These are phyloP conservation scores for Buathra laborator DNA, from an alignment of 2,888 invertebrate genomes.

Conservation along the genomic window DNA sequence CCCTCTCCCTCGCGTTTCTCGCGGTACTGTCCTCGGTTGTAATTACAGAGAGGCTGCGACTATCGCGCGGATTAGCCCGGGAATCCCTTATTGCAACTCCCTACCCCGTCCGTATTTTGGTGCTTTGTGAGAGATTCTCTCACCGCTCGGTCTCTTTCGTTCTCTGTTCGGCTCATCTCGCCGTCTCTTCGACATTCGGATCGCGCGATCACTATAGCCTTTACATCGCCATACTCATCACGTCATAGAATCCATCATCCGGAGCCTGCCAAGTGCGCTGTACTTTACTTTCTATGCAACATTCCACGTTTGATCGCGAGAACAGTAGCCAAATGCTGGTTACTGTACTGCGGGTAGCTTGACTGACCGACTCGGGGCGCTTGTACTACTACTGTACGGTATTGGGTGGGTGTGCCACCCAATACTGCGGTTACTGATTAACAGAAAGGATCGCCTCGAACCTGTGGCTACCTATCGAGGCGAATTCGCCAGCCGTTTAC, in stretches of 20 bases:
- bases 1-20: neutral
- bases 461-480: constrained; percentile 35
- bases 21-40: constrained; percentile 43
- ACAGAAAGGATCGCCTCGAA: constrained; percentile 31
- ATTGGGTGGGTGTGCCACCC: neutral
- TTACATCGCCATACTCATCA: neutral
- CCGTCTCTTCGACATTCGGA: constrained; percentile 38
- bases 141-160: neutral
- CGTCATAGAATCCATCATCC: constrained; percentile 19
- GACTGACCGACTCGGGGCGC: constrained; percentile 16
- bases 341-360: neutral
- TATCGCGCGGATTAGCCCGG: constrained; percentile 53
- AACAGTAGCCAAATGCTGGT: constrained; percentile 34
- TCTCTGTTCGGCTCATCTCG: constrained; percentile 11
- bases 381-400: neutral
- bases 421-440: constrained; percentile 40
- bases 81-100: constrained; percentile 38
- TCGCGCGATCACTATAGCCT: constrained; percentile 19
- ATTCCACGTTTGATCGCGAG: constrained; percentile 54
- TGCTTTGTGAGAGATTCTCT: neutral
- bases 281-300: constrained; percentile 40
- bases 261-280: constrained; percentile 57
- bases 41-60: constrained; percentile 60
- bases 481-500: neutral
- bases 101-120: neutral